Conservation (phyloP, 2,888 invertebrate genomes). For the Idaea dimidiata region DNA sequence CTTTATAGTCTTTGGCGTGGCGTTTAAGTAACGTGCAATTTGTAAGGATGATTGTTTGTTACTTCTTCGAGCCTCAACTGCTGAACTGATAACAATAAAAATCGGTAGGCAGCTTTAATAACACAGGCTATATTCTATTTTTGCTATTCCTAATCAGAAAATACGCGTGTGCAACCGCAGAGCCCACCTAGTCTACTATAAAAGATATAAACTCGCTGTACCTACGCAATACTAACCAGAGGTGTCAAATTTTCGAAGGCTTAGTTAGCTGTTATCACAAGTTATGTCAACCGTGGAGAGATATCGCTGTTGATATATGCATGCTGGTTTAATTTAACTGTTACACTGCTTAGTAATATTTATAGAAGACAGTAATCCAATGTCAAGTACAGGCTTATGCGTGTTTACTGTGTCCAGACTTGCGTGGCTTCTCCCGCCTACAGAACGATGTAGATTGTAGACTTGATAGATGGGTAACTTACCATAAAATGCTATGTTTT, state of each 20-base stretch:
- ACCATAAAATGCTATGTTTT: slow-evolving; percentile 11
- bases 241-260: neutral
- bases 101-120: too few relatives aligned
- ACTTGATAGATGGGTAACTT: slow-evolving; percentile 5
- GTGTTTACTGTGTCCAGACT: slow-evolving; percentile 12
- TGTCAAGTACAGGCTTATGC: slow-evolving; percentile 17
- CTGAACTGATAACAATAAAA: too few relatives aligned
- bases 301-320: neutral
- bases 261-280: neutral
- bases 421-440: slow-evolving; percentile 14
- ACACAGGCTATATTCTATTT: too few relatives aligned
- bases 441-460: neutral
- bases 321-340: slow-evolving; percentile 9
- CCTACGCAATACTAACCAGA: neutral
- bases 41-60: too few relatives aligned
- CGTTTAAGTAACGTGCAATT: too few relatives aligned
- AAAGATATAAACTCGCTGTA: neutral
- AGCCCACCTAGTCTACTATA: neutral
- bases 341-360: slow-evolving; percentile 6
- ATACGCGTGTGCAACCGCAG: too few relatives aligned
- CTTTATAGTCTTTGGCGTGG: too few relatives aligned
- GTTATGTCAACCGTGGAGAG: neutral
- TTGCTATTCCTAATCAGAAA: too few relatives aligned
- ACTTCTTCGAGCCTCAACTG: too few relatives aligned
- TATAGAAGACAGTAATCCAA: slow-evolving; percentile 9